Evolutionary conservation across 2,888 invertebrate genomes (phyloP).

Genomic region (Diarsia dahlii): DNA sequence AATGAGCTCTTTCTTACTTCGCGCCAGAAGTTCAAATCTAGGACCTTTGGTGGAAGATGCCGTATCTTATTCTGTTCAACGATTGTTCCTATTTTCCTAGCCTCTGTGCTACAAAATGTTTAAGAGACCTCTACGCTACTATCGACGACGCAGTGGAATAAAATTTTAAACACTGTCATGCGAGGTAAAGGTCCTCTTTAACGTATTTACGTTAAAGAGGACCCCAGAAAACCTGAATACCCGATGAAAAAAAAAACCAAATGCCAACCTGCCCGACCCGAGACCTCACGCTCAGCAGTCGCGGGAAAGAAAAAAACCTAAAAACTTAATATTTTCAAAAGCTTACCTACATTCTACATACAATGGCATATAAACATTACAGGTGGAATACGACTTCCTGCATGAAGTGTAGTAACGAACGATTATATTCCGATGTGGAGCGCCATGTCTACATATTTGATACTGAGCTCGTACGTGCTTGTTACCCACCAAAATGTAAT

Average conservation of each 20-base stretch:
- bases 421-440: slow-evolving; percentile 53
- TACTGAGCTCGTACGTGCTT: slow-evolving; percentile 64
- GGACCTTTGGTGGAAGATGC: neutral
- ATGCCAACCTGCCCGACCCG: too few relatives aligned
- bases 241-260: too few relatives aligned
- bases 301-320: neutral
- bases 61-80: neutral
- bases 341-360: neutral
- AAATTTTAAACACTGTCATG: too few relatives aligned
- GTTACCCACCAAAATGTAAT: slow-evolving; percentile 78
- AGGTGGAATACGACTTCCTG: slow-evolving; percentile 38
- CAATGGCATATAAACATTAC: slow-evolving; percentile 33
- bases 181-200: too few relatives aligned
- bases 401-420: slow-evolving; percentile 50
- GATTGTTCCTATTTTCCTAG: neutral
- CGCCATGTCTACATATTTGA: slow-evolving; percentile 59
- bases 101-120: neutral
- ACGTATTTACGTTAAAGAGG: too few relatives aligned
- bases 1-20: neutral
- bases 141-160: neutral
- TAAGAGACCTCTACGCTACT: neutral
- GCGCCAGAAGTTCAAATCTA: neutral
- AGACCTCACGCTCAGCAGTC: too few relatives aligned
- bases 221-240: too few relatives aligned
- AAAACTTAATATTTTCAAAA: neutral